Percentiles rank a stretch among this genome's conserved stretches.
phyloP scores from a whole-genome alignment of 1,140 invertebrate species.

The Drosophila arizonae region DNA sequence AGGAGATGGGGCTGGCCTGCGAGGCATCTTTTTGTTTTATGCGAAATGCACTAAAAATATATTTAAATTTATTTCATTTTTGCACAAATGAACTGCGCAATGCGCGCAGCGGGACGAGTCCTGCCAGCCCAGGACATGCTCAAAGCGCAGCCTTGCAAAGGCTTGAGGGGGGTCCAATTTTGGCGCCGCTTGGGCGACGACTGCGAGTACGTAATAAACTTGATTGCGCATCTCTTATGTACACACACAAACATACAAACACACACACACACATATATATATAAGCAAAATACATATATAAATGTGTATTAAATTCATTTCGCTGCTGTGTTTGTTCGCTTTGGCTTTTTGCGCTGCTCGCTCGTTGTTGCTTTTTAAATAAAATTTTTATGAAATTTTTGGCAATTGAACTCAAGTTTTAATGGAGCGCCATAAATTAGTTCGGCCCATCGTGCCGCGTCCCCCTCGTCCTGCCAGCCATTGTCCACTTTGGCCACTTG shows the following conservation, averaged over 20 bases:
- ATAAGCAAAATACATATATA: background rate
- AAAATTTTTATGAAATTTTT: constrained; percentile 81
- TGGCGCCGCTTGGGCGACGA: constrained; percentile 73
- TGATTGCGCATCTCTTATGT: constrained; percentile 75
- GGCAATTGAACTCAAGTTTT: constrained; percentile 81
- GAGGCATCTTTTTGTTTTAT: constrained; percentile 80
- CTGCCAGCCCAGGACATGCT: constrained; percentile 25
- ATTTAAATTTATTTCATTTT: constrained; percentile 81
- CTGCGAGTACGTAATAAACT: constrained; percentile 68
- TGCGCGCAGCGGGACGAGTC: constrained; percentile 43
- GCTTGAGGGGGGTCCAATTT: constrained; percentile 42
- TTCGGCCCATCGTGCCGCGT: constrained; percentile 40
- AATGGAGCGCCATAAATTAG: constrained; percentile 80
- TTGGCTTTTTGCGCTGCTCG: constrained; percentile 14
- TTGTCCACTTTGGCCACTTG: constrained; percentile 54
- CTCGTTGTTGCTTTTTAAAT: constrained; percentile 67
- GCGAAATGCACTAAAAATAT: constrained; percentile 81
- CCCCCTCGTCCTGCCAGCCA: constrained; percentile 9
- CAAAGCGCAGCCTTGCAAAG: constrained; percentile 46
- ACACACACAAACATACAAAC: constrained; percentile 9
- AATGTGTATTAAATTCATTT: constrained; percentile 22
- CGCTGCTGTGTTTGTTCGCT: constrained; percentile 6
- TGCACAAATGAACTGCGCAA: constrained; percentile 74
- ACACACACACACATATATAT: background rate
- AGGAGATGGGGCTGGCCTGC: constrained; percentile 41